Conservation (phyloP, 2,113 vertebrate genomes). For the Myrmecobius fasciatus region DNA sequence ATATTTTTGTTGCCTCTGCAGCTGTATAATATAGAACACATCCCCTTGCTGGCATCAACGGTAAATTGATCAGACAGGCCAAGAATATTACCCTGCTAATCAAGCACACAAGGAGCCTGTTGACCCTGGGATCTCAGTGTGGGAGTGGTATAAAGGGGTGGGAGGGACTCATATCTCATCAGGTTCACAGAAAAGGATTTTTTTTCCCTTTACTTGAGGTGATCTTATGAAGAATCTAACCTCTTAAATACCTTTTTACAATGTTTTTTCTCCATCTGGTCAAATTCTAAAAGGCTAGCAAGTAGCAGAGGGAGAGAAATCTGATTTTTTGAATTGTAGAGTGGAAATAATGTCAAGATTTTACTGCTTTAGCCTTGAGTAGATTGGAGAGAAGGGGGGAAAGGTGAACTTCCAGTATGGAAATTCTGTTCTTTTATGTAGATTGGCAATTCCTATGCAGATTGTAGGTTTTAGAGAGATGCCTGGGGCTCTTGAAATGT, state of each 20-base stretch:
- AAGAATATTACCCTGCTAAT: slow-evolving; percentile 83
- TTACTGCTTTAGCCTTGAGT: not conserved
- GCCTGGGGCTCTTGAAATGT: not conserved
- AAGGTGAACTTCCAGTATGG: not conserved
- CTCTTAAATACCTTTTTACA: slow-evolving; percentile 75
- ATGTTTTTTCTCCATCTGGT: slow-evolving; percentile 70
- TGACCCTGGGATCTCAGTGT: slow-evolving; percentile 78
- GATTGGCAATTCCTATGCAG: not conserved
- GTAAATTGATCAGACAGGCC: slow-evolving; percentile 81
- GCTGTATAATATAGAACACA: slow-evolving; percentile 78
- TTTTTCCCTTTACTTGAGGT: slow-evolving; percentile 78
- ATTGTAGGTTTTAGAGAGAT: not conserved
- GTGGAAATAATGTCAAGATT: not conserved
- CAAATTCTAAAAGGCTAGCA: slow-evolving; percentile 48
- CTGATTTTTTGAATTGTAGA: slow-evolving; percentile 3
- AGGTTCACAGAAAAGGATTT: slow-evolving; percentile 81
- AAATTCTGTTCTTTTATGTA: not conserved
- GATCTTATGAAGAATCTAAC: slow-evolving; percentile 53
- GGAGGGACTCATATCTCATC: slow-evolving; percentile 81
- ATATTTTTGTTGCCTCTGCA: slow-evolving; percentile 75
- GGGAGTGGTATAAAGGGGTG: slow-evolving; percentile 83
- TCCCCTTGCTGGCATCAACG: slow-evolving; percentile 80
- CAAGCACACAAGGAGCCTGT: slow-evolving; percentile 74
- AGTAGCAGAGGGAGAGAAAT: slow-evolving; percentile 48
- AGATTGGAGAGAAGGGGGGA: not conserved